Evolutionary conservation across 2,888 invertebrate species (phyloP), one percentile per base, ranked within the genome.

Genomic region (Erebia epiphron): DNA sequence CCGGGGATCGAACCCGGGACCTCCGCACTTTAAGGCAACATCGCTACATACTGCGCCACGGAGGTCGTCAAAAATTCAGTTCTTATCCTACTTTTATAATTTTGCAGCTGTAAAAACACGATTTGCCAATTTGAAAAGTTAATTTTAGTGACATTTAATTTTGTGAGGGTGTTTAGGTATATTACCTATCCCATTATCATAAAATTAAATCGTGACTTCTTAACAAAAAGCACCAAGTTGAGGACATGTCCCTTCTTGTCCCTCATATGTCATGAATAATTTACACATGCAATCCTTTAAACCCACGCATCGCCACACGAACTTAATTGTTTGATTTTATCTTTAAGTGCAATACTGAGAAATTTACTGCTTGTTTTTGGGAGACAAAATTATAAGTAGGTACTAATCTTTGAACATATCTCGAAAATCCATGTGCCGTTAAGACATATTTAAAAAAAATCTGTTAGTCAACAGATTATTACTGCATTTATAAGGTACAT

Each of bases 311-410:
- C 61, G 62, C 65, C 72, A 68, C 61, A 70, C 69, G 69, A 72
- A 74, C 62, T 72, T 62, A 72, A 67, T 72, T 74, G 69, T 72
- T 52, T 70, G 72, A 72, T 72, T 62, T 68, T 68, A 70, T 70
- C 73, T 69, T 65, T 56, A 71, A 70, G 73, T 67, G 72, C 70
- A 74, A 72, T 72, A 69, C 72, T 61, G 57, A 57, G 72, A 74
- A 70, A 54, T 71, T 67, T 69, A 67, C 49, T 54, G 67, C 66
- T 68, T 71, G 57, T 67, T 67, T 66, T 52, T 67, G n/a, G 57
- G 57, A 58, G 58, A 50, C 35, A 63, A 70, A 56, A 67, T 62
- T 61, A 70, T 18, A n/a, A n/a, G n/a, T n/a, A n/a, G n/a, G n/a
- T n/a, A 49, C 56, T 50, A 58, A 69, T 50, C 58, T 21, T 26